Conservation (phyloP, 2,888 invertebrate genomes). For the Petrolisthes cinctipes region DNA sequence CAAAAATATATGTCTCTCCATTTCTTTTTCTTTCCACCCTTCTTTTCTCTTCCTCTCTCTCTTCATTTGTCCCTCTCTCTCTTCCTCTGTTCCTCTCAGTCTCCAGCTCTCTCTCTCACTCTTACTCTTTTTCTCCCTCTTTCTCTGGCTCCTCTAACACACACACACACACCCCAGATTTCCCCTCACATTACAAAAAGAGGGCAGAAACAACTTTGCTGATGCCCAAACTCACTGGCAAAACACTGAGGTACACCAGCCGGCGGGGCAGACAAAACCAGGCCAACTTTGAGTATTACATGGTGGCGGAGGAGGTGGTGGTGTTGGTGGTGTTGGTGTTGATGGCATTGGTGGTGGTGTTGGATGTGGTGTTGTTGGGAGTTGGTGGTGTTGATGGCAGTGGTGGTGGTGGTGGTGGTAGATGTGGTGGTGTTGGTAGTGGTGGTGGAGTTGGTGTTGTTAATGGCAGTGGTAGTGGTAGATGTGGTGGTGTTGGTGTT, state of each 20-base stretch:
- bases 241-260: background rate
- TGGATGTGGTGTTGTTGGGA: too few species aligned
- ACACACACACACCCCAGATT: background rate
- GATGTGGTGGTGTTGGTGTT: too few species aligned
- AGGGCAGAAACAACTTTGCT: too few species aligned
- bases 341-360: too few species aligned
- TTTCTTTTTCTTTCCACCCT: background rate
- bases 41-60: background rate
- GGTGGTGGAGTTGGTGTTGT: too few species aligned
- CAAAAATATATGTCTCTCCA: background rate
- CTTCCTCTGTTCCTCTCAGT: background rate
- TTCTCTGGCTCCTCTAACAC: background rate
- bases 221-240: background rate
- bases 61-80: background rate
- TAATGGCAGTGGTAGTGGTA: too few species aligned
- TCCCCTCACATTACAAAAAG: background rate
- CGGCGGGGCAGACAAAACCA: background rate
- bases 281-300: background rate
- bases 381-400: too few species aligned
- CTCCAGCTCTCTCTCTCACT: background rate
- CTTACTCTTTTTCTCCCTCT: background rate
- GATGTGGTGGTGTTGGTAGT: too few species aligned
- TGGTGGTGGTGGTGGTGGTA: too few species aligned
- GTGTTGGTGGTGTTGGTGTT: too few species aligned
- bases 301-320: background rate